A percentile compares a stretch with the other conserved stretches of the same genome.
These are phyloP conservation scores for Muntiacus reevesi DNA, from an alignment of 2,113 vertebrate genomes.

Conservation along the genomic window DNA sequence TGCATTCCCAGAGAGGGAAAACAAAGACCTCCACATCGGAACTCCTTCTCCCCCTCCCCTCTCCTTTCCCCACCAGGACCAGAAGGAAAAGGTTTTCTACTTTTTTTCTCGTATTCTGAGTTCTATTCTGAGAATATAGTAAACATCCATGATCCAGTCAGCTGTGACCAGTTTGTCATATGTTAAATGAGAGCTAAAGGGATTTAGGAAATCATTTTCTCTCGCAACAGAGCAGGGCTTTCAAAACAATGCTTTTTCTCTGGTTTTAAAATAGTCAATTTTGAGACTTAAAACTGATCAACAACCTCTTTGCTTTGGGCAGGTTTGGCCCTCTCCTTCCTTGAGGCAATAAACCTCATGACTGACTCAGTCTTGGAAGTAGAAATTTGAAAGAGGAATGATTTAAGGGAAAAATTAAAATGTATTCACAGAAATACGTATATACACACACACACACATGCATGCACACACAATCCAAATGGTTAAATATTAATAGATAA, in stretches of 20 bases:
- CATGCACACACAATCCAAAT: neutral
- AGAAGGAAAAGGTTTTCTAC: neutral
- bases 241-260: slow-evolving; percentile 5
- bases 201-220: slow-evolving; percentile 21
- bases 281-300: slow-evolving; percentile 14
- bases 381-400: neutral
- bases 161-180: slow-evolving; percentile 4
- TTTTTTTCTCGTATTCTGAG: neutral
- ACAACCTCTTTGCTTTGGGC: slow-evolving; percentile 3
- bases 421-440: neutral
- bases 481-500: neutral
- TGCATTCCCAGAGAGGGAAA: neutral
- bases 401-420: slow-evolving; percentile 18
- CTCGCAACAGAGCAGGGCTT: neutral
- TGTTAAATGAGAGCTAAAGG: neutral
- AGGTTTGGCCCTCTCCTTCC: neutral
- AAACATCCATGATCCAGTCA: neutral
- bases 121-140: slow-evolving; percentile 10
- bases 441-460: neutral
- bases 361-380: slow-evolving; percentile 25
- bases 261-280: slow-evolving; percentile 2
- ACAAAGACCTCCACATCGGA: neutral
- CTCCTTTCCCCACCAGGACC: neutral
- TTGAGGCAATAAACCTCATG: neutral
- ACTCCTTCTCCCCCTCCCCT: neutral